Base-by-base conservation (phyloP, 2,888 invertebrate species). In the Scaptomyza cyrtandrae region DNA sequence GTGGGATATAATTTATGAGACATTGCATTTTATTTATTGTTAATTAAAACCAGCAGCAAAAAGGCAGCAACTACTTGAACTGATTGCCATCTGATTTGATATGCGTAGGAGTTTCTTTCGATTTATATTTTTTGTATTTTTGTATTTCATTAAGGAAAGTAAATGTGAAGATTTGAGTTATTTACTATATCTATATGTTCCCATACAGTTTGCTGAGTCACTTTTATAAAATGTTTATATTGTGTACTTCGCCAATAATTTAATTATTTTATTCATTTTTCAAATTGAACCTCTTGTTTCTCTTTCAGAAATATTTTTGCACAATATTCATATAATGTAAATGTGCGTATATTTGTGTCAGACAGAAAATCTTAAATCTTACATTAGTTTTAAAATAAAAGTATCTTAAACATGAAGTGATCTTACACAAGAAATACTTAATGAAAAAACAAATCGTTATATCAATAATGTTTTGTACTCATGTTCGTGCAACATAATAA, bases 1-100 rank as follows among this genome's bases (percentile, higher is more conserved):
- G 49, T 52, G 71, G 48, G 31, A 35, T 61, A 67, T 53, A 71
- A 75, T 75, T 75, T 68, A 75, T 75, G 59, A 33, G 44, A 19
- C 6, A 56, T 29, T 54, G 24, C 39, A 70, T 60, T 72, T 72
- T 43, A 59, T 61, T 61, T 33, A 43, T 43, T 55, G 39, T 56
- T 27, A 49, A 31, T 57, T 53, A 50, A 50, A 45, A 45, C 6
- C 29, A 57, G 49, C 0, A 29, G 29, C 24, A 24, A 24, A 24
- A 24, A 24, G 24, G 24, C 35, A 37, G 37, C 37, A 14, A 14
- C 14, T 39, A 27, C 48, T 24, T 41, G 7, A 43, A 29, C 44
- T 19, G 39, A 45, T 56, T 55, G 48, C n/a, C 39, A 2, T 4
- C 3, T 7, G 14, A 9, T 39, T 35, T 16, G 10, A 37, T 39